A percentile compares a stretch with the other conserved stretches of the same genome.
Conservation (phyloP, 2,797 vertebrate species). For the Limosa lapponica region DNA sequence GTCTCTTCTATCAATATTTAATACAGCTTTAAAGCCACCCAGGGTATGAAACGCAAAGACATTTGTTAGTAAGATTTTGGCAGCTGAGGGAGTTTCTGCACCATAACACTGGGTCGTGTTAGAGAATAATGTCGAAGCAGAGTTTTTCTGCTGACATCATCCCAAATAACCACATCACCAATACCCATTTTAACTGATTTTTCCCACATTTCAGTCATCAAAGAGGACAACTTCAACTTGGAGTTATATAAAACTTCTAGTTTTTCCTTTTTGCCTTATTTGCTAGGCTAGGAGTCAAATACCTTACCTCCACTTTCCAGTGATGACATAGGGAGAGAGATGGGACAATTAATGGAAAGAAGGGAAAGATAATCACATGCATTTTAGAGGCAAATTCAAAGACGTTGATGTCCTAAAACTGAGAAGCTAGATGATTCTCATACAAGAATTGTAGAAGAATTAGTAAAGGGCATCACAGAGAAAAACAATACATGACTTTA, state of each 20-base stretch:
- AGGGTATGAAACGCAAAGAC: neutral
- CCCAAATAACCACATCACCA: neutral
- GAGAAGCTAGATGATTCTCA: neutral
- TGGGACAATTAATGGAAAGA: neutral
- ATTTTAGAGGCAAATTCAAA: neutral
- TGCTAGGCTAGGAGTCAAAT: neutral
- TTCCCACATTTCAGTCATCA: neutral
- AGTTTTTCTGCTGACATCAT: neutral
- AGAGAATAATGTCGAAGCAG: accelerated
- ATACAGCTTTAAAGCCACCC: neutral
- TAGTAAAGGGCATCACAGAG: neutral
- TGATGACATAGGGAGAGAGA: neutral
- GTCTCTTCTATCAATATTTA: neutral
- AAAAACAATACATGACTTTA: neutral
- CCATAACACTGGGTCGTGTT: neutral
- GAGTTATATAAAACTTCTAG: neutral
- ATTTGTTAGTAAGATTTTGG: neutral
- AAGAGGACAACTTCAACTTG: neutral
- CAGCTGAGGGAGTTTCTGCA: neutral
- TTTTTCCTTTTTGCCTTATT: neutral
- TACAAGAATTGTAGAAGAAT: neutral
- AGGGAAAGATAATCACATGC: neutral
- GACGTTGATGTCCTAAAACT: neutral
- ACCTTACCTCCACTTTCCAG: neutral
- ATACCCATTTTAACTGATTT: neutral